Conservation (phyloP, 2,797 vertebrate species). For the Paratrypauchen microcephalus region DNA sequence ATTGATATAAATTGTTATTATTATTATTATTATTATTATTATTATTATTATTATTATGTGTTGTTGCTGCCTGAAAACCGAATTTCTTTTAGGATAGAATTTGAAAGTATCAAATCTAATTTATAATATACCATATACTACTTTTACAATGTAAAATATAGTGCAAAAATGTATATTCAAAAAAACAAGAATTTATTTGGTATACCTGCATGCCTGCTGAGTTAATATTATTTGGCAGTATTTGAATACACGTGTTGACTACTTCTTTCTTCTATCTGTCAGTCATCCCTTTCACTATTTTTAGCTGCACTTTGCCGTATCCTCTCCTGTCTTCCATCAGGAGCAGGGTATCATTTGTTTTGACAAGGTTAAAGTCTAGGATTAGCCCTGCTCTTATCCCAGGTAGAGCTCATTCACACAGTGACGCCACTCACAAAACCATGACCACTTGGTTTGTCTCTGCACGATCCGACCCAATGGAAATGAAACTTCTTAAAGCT, state of each 20-base stretch:
- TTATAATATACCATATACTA: too few relatives aligned
- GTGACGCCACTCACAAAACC: neutral
- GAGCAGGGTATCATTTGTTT: slow-evolving; percentile 18
- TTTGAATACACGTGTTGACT: neutral
- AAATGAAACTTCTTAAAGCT: slow-evolving; percentile 3
- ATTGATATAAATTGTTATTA: too few relatives aligned
- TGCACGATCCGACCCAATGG: neutral
- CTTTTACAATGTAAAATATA: too few relatives aligned
- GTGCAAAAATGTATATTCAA: neutral
- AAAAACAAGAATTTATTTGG: neutral
- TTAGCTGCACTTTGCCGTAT: neutral
- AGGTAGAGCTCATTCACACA: slow-evolving; percentile 16
- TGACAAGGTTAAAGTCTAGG: slow-evolving; percentile 18
- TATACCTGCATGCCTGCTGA: neutral
- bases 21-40: too few relatives aligned
- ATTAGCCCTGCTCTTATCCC: slow-evolving; percentile 14
- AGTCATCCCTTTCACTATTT: slow-evolving; percentile 8
- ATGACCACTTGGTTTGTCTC: slow-evolving; percentile 7
- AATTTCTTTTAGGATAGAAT: too few relatives aligned
- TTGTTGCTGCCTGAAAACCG: too few relatives aligned
- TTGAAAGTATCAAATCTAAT: too few relatives aligned
- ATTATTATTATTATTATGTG: too few relatives aligned
- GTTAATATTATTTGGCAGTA: neutral
- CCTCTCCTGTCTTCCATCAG: neutral
- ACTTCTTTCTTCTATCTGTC: slow-evolving; percentile 21